Evolutionary conservation across 1,140 invertebrate genomes (phyloP), one percentile per base, ranked within the genome.

Genomic region (Euwallacea similis): DNA sequence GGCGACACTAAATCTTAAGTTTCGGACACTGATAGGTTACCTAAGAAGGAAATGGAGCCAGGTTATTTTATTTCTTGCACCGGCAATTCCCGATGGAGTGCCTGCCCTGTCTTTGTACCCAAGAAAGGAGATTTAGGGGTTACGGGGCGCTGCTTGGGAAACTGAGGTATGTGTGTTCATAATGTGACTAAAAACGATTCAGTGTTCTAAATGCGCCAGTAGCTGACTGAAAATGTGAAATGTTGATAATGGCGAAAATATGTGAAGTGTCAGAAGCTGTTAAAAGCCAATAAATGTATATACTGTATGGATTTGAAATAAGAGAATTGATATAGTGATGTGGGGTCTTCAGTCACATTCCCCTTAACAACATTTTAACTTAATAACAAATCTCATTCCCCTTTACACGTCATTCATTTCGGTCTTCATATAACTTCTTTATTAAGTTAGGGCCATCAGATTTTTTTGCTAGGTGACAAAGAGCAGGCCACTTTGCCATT

Each of bases 391-490:
- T 66, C 64, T 55, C 50, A 66, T 21, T 66, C 10, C 54, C 54
- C 16, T 56, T 15, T 50, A 10, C 13, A n/a, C 16, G 62, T 64
- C 13, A 64, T 64, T 64, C 44, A 53, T 64, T 64, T 64, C 11
- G 47, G 42, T 58, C 58, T 72, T 47, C 60, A 75, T 74, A 77
- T 77, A 77, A 77, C 75, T 76, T 77, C 75, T 75, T 66, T 72
- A 77, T 77, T 76, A 72, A 75, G 75, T 77, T 77, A 77, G 68
- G 65, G 56, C 58, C 53, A 67, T 72, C 66, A 74, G 75, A 76
- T 76, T 74, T 74, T 56, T 76, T 56, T 70, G 47, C 13, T 60
- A 72, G 47, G 73, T 64, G 73, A 74, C 70, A 74, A 72, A 46
- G 63, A 61, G 65, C 55, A 71, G 42, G 62, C 69, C 47, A 64